phyloP scores from a whole-genome alignment of 2,113 vertebrate species.

The Zosterops japonicus region DNA sequence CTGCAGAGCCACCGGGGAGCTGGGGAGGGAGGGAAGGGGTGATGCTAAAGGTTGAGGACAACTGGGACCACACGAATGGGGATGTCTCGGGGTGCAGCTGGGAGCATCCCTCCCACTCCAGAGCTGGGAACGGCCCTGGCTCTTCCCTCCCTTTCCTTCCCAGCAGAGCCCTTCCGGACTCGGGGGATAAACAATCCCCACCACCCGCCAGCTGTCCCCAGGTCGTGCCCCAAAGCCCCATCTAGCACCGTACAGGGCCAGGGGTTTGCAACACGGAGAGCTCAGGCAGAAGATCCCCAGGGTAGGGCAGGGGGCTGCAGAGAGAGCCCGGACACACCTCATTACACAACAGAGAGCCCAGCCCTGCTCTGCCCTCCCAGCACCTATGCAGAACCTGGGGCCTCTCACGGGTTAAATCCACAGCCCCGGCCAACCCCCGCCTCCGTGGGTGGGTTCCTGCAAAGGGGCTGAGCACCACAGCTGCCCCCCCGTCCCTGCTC shows the following conservation, averaged over 20 bases:
- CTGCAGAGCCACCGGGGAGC: neutral
- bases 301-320: accelerated
- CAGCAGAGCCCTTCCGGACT: neutral
- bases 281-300: accelerated
- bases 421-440: neutral
- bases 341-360: accelerated
- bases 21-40: neutral
- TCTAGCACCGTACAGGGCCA: accelerated
- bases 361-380: accelerated
- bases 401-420: neutral
- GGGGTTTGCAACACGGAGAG: accelerated
- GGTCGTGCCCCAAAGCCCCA: accelerated
- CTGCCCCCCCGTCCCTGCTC: neutral
- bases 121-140: neutral
- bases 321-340: neutral
- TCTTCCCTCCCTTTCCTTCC: constrained; percentile 53
- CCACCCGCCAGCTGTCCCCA: accelerated
- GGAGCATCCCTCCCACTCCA: neutral
- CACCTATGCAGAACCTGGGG: accelerated
- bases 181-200: constrained; percentile 7
- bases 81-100: accelerated
- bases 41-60: neutral
- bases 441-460: neutral
- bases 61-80: accelerated
- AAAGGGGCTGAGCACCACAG: neutral